Conservation (phyloP, 1,140 invertebrate genomes). For the Caenorhabditis remanei region DNA sequence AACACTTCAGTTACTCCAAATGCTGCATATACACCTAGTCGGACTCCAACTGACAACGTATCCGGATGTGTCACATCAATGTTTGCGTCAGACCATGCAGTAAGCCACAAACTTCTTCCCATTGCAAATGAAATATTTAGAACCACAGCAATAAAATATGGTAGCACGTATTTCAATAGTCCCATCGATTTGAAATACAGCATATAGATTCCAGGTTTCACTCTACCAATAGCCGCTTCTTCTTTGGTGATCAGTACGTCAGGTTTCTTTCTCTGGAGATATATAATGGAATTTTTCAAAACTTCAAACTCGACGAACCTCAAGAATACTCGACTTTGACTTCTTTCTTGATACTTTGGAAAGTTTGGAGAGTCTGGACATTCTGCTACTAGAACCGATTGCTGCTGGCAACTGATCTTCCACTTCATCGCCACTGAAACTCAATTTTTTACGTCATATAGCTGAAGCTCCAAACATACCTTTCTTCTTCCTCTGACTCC, state of each 20-base stretch:
- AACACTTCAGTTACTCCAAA: slow-evolving; percentile 66
- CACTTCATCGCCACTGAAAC: slow-evolving; percentile 26
- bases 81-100: slow-evolving; percentile 76
- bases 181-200: slow-evolving; percentile 73
- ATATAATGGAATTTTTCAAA: neutral
- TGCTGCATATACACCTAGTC: slow-evolving; percentile 62
- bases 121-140: slow-evolving; percentile 68
- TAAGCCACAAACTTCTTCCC: slow-evolving; percentile 75
- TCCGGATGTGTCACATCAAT: slow-evolving; percentile 54
- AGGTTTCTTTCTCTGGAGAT: slow-evolving; percentile 8
- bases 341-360: slow-evolving; percentile 41
- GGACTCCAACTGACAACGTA: slow-evolving; percentile 50
- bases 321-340: slow-evolving; percentile 20
- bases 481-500: neutral
- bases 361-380: neutral
- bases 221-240: slow-evolving; percentile 67
- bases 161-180: slow-evolving; percentile 54
- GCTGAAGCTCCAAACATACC: neutral
- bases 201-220: slow-evolving; percentile 72
- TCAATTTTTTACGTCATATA: neutral
- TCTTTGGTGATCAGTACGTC: slow-evolving; percentile 63
- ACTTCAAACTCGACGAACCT: neutral
- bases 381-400: neutral
- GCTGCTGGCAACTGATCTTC: slow-evolving; percentile 21
- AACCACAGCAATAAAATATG: slow-evolving; percentile 63